Conservation (phyloP, 2,888 invertebrate species). For the Hipparchia sbordonii region DNA sequence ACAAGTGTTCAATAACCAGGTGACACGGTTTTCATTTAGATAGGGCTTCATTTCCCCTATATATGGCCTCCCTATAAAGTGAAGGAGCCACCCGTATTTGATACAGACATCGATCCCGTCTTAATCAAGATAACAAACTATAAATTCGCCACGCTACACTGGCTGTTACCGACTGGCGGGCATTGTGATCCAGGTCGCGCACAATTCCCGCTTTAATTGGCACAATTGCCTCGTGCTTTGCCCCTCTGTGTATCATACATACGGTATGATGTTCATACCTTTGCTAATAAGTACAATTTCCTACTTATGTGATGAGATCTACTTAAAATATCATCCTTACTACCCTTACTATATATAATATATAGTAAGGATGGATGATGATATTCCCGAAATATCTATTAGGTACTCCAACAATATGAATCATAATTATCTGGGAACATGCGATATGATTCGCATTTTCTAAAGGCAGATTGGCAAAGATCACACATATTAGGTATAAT, state of each 20-base stretch:
- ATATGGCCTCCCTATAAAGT: no score
- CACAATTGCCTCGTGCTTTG: constrained; percentile 71
- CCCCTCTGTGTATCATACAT: constrained; percentile 26
- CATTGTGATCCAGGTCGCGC: constrained; percentile 45
- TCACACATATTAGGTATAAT: background rate
- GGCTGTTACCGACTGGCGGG: constrained; percentile 24
- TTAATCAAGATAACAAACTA: constrained; percentile 12
- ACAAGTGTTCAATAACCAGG: no score
- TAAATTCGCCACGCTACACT: constrained; percentile 32
- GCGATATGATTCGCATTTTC: background rate
- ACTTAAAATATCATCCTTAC: no score
- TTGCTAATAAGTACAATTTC: background rate
- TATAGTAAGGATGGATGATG: background rate
- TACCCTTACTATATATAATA: no score
- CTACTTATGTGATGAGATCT: background rate
- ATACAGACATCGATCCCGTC: constrained; percentile 4
- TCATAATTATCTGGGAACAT: constrained; percentile 2
- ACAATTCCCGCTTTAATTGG: constrained; percentile 62
- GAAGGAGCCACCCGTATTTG: background rate
- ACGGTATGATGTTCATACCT: constrained; percentile 11
- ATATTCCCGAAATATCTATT: constrained; percentile 43
- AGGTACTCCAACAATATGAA: constrained; percentile 27
- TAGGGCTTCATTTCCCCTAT: no score
- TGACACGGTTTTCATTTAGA: no score
- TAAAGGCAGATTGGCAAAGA: background rate